These are phyloP conservation scores for Myotis brandtii DNA, from an alignment of 2,113 vertebrate genomes.

Conservation along the genomic window DNA sequence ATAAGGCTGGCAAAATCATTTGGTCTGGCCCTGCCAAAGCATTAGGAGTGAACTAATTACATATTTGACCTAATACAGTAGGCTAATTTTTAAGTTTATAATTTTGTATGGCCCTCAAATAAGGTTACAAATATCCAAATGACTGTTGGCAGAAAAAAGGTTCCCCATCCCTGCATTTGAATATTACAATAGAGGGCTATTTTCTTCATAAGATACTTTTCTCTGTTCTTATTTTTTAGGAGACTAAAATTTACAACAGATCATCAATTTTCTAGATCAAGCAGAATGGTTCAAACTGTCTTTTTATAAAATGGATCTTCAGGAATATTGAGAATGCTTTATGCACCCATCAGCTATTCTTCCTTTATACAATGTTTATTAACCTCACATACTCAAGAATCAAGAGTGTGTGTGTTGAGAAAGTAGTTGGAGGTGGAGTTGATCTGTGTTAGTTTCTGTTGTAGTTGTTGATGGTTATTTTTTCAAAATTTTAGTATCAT, in stretches of 20 bases:
- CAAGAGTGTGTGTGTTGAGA: background rate
- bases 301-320: background rate
- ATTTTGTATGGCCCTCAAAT: too few species aligned
- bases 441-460: background rate
- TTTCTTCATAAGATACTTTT: background rate
- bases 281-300: background rate
- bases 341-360: background rate
- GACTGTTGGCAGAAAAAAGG: too few species aligned
- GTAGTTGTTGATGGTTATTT: background rate
- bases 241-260: background rate
- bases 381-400: background rate
- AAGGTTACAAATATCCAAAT: too few species aligned
- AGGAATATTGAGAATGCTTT: background rate
- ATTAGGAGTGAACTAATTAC: too few species aligned
- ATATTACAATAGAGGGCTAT: background rate
- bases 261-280: background rate
- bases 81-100: too few species aligned
- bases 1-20: too few species aligned
- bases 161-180: background rate
- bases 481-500: conserved; percentile 25
- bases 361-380: background rate
- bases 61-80: too few species aligned
- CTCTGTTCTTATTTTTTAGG: background rate
- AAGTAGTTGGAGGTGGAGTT: background rate
- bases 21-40: too few species aligned